These are phyloP conservation scores for Doris montereyensis DNA, from an alignment of 2,888 invertebrate species.

Conservation along the genomic window DNA sequence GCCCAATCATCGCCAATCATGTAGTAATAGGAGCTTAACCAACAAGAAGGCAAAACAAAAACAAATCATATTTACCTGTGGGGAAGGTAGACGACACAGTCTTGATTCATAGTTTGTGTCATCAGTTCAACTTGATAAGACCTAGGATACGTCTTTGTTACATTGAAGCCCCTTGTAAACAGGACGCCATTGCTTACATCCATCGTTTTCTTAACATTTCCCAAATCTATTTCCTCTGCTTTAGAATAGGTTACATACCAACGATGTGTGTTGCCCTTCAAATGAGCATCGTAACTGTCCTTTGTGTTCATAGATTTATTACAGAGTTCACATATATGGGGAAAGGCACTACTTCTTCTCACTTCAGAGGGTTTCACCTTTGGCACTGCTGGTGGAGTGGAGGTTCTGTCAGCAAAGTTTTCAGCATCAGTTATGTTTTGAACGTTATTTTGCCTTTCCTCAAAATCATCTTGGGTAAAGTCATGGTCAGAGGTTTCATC, in stretches of 20 bases:
- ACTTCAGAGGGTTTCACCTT: no score
- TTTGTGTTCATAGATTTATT: constrained; percentile 54
- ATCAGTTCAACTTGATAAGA: constrained; percentile 63
- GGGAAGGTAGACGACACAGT: constrained; percentile 64
- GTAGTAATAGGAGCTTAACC: no score
- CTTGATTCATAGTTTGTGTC: constrained; percentile 54
- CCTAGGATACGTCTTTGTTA: constrained; percentile 52
- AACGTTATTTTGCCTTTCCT: no score
- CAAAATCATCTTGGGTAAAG: background rate
- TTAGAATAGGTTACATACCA: constrained; percentile 47
- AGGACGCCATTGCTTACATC: constrained; percentile 2
- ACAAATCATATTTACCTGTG: constrained; percentile 63
- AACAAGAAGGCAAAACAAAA: no score
- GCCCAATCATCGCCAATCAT: no score
- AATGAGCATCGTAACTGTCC: constrained; percentile 51
- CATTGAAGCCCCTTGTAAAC: background rate
- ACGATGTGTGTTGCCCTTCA: constrained; percentile 54
- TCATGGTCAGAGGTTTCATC: no score
- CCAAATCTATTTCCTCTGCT: no score
- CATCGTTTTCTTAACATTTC: no score
- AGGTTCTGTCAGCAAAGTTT: no score
- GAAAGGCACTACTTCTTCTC: no score
- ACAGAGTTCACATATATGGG: constrained; percentile 56
- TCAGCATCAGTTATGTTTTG: no score
- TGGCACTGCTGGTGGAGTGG: no score